Evolutionary conservation across 1,140 invertebrate species (phyloP), one percentile per base, ranked within the genome.

Genomic region (Berghia stephanieae): DNA sequence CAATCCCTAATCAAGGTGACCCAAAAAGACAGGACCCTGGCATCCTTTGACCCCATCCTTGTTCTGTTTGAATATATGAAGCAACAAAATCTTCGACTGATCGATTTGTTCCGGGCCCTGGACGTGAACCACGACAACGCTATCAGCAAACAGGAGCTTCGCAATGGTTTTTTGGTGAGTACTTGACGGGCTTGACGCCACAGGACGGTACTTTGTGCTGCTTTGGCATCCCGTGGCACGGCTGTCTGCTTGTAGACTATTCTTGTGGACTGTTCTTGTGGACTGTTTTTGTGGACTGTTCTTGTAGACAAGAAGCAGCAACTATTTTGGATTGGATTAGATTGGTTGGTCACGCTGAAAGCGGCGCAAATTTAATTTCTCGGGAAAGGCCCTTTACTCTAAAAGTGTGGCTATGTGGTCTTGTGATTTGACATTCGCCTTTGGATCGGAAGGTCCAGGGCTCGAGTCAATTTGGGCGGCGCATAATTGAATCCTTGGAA

Each of bases 31-130:
- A 75, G 46, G 18, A 76, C 77, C n/a, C 24, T 83, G 42, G 60
- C 82, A n/a, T 77, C 80, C 40, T 81, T 78, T 43, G 82, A 84
- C 44, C 82, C 83, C 10, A 52, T 81, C 3, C 57, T 80, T 68
- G 44, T 84, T 0, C 71, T 84, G 38, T 84, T 83, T 79, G 82
- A 84, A 78, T 82, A 83, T 67, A 84, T 84, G 83, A 81, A 79
- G 57, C 83, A 83, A 46, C 78, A 84, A 46, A 81, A 80, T 72
- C 42, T 84, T 8, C 75, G 83, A 13, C 66, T 84, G 13, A 77
- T 83, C 43, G 83, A 84, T 43, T 52, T 84, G 18, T 84, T 84
- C 70, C 63, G 79, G 34, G 73, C 57, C 2, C 78, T 84, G 43
- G 83, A 84, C 68, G 80, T 71, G 2, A 72, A 83, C 38, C 57